phyloP scores from a whole-genome alignment of 2,888 invertebrate genomes.

The Romanomermis culicivorax region DNA sequence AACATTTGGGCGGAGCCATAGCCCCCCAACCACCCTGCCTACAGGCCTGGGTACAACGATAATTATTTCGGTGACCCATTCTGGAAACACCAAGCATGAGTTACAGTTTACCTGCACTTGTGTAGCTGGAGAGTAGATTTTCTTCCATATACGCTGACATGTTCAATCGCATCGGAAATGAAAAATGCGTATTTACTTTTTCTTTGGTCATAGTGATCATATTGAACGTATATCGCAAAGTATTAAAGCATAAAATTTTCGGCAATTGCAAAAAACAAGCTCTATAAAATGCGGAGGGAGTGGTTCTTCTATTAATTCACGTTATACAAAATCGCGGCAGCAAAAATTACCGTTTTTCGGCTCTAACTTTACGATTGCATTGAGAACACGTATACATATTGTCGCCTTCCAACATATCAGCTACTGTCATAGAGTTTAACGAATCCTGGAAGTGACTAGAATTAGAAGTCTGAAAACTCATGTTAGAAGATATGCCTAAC shows the following conservation, averaged over 20 bases:
- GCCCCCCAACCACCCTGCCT: too few species aligned
- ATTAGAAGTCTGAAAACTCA: too few species aligned
- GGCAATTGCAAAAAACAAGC: slow-evolving; percentile 84
- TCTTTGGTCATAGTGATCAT: slow-evolving; percentile 93
- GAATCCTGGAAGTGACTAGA: slow-evolving; percentile 2
- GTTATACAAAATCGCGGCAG: too few species aligned
- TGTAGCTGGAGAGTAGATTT: slow-evolving; percentile 67
- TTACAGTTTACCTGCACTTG: too few species aligned
- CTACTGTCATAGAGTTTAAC: slow-evolving; percentile 77
- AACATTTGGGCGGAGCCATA: too few species aligned
- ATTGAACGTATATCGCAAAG: slow-evolving; percentile 88
- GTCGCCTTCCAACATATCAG: slow-evolving; percentile 84
- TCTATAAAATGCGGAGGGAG: slow-evolving; percentile 32
- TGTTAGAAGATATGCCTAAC: too few species aligned
- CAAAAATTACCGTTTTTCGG: slow-evolving; percentile 61
- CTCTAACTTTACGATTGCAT: slow-evolving; percentile 77
- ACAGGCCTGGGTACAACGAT: too few species aligned
- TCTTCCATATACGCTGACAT: slow-evolving; percentile 88
- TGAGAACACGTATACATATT: slow-evolving; percentile 94
- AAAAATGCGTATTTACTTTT: slow-evolving; percentile 88
- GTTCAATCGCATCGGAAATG: slow-evolving; percentile 71
- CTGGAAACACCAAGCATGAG: too few species aligned
- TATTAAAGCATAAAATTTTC: slow-evolving; percentile 78
- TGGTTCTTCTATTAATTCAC: too few species aligned
- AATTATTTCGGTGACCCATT: too few species aligned